A percentile compares a stretch with the other conserved stretches of the same genome.
phyloP scores from a whole-genome alignment of 2,113 vertebrate species.

The Choloepus hoffmanni region DNA sequence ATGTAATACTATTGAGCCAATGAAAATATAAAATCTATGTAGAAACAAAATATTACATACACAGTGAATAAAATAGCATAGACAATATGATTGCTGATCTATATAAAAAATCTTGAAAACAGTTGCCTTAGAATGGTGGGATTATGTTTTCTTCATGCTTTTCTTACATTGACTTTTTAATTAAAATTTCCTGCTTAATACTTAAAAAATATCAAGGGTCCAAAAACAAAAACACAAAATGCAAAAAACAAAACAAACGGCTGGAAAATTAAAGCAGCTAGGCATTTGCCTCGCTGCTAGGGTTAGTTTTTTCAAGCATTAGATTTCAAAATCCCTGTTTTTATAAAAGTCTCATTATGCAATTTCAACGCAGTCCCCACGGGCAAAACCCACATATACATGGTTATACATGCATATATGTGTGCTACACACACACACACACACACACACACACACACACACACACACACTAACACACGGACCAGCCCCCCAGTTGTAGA shows the following conservation, averaged over 20 bases:
- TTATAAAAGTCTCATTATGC: not conserved
- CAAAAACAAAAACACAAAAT: not conserved
- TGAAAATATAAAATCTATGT: not conserved
- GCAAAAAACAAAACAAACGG: not conserved
- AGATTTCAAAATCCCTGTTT: not conserved
- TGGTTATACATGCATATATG: accelerated
- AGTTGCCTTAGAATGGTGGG: not conserved
- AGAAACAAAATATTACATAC: not conserved
- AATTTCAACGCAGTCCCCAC: not conserved
- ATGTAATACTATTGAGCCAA: not conserved
- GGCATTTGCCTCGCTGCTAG: not conserved
- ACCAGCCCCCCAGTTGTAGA: too few species aligned
- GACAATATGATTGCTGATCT: not conserved
- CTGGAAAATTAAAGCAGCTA: not conserved
- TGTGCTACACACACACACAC: not conserved
- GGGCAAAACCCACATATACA: too few species aligned
- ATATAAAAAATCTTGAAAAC: not conserved
- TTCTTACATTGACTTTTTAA: not conserved
- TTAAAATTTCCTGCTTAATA: slow-evolving; percentile 16
- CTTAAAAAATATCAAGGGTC: not conserved
- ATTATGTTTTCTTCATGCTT: not conserved
- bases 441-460: too few species aligned
- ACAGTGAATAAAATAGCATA: not conserved
- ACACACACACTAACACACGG: too few species aligned
- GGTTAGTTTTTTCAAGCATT: not conserved